Evolutionary conservation across 2,113 vertebrate genomes (phyloP).

Genomic region (Chloebia gouldiae): DNA sequence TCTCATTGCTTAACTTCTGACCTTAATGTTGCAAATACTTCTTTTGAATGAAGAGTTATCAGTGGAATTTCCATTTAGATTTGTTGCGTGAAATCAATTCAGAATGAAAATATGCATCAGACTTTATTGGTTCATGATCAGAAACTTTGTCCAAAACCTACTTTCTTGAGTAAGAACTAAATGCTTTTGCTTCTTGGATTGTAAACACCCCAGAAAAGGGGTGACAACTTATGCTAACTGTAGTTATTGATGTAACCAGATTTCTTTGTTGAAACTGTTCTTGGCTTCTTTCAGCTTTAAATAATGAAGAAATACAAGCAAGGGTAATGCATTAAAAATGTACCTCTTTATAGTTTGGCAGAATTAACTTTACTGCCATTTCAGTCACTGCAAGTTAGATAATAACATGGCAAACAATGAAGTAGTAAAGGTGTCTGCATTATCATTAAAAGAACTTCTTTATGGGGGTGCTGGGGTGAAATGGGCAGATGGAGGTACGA

Average conservation of each 20-base stretch:
- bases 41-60: background rate
- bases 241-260: background rate
- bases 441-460: background rate
- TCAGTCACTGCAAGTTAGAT: background rate
- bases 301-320: background rate
- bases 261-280: background rate
- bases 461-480: rapidly evolving
- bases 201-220: background rate
- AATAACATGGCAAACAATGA: background rate
- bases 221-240: background rate
- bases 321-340: background rate
- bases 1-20: background rate
- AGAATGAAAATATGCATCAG: background rate
- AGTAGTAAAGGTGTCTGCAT: background rate
- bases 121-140: background rate
- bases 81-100: background rate
- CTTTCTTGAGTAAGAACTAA: background rate
- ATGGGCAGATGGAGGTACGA: background rate
- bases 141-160: background rate
- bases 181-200: background rate
- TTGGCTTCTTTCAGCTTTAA: background rate
- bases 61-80: background rate
- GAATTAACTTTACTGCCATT: background rate
- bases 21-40: background rate
- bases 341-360: background rate